phyloP scores from a whole-genome alignment of 2,113 vertebrate species.

The Edolisoma coerulescens region DNA sequence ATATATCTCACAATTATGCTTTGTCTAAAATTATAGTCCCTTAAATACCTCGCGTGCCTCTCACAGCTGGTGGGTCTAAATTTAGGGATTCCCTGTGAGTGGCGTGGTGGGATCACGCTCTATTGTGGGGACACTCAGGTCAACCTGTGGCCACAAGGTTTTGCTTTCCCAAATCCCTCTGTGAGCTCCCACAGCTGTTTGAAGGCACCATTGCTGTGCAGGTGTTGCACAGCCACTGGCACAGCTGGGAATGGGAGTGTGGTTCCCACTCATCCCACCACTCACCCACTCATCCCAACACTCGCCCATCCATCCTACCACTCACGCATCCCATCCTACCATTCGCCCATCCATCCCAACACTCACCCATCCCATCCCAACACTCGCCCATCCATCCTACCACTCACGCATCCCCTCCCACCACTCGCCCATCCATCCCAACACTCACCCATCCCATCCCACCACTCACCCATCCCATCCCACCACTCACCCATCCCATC shows the following conservation, averaged over 20 bases:
- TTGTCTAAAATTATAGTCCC: slow-evolving; percentile 47
- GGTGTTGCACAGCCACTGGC: background rate
- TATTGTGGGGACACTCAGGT: background rate
- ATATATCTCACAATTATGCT: slow-evolving; percentile 41
- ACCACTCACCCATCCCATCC: no score
- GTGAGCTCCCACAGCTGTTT: background rate
- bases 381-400: background rate
- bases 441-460: background rate
- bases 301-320: background rate
- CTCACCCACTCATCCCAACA: no score
- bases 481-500: background rate
- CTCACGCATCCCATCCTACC: background rate
- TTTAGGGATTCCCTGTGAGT: background rate
- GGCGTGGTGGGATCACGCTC: accelerated
- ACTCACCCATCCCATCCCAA: no score
- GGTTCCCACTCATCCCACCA: background rate
- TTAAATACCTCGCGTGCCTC: background rate
- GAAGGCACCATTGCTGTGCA: background rate
- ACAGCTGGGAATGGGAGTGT: background rate
- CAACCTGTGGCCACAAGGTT: background rate
- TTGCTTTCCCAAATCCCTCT: background rate
- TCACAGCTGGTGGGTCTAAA: slow-evolving; percentile 53
- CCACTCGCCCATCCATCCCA: accelerated
- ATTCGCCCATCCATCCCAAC: background rate
- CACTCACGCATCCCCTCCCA: background rate